Evolutionary conservation across 2,113 vertebrate genomes (phyloP).

Genomic region (Rhea pennata): DNA sequence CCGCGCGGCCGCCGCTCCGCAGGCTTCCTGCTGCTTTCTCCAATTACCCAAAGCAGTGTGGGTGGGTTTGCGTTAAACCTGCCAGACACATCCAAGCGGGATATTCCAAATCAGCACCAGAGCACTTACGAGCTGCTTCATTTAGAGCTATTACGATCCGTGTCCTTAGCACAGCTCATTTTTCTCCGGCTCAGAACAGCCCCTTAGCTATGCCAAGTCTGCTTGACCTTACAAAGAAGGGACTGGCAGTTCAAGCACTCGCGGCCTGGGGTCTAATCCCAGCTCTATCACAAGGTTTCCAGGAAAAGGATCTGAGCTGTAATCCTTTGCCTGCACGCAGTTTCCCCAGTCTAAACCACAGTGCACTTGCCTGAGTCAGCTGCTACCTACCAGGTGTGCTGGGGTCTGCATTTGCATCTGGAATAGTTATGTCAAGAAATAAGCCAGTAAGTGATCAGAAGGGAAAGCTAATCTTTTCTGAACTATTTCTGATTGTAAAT

Average conservation of each 20-base stretch:
- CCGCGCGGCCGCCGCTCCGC: neutral
- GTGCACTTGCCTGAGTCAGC: neutral
- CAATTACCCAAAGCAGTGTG: rapidly evolving
- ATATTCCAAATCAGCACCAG: neutral
- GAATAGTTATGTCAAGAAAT: neutral
- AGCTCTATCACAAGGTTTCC: conserved; percentile 39
- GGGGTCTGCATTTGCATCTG: neutral
- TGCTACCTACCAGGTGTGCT: neutral
- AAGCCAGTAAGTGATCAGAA: neutral
- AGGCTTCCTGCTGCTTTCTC: neutral
- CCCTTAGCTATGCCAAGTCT: rapidly evolving
- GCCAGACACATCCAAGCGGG: rapidly evolving
- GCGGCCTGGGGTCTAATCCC: neutral
- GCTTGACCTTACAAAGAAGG: neutral
- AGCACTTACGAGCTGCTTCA: neutral
- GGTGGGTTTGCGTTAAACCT: neutral
- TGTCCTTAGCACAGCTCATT: rapidly evolving
- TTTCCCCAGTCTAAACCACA: rapidly evolving
- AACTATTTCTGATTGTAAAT: neutral
- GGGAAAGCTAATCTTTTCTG: neutral
- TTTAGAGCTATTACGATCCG: rapidly evolving
- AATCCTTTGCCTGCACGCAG: neutral
- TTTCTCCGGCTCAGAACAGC: neutral
- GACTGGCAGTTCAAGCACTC: neutral
- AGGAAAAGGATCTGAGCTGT: neutral